Base-by-base conservation (phyloP, 1,140 invertebrate species). In the Trichomalopsis sarcophagae region DNA sequence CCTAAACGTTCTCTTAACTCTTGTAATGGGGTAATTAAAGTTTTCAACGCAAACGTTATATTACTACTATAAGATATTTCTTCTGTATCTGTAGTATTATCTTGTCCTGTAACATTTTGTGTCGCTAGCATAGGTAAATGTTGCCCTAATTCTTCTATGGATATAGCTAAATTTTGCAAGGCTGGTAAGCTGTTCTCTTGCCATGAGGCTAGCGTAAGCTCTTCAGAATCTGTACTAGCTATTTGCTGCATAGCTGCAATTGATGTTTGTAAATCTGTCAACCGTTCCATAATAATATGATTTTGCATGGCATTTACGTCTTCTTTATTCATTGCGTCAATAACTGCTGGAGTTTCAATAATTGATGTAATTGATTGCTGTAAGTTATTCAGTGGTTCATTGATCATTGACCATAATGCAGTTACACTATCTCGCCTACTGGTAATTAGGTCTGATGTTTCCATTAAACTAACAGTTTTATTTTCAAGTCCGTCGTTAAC, bases 1-100 rank as follows among this genome's bases (percentile, higher is more conserved):
- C 94, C 89, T 68, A 95, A 89, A 85, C 93, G 94, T 86, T 94
- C 94, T 87, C 94, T 92, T 69, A 95, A 90, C 89, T 93, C 94
- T 87, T 94, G 91, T 10, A 95, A 88, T 30, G 93, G 93, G 71
- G 92, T 91, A 21, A 94, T 94, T 44, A 95, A 89, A 40, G 92
- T 92, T 62, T 88, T 88, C 40, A 92, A 69, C 0, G 75, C 84
- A 84, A 71, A 86, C 0, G 86, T 79, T 17, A 40, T 69, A 17
- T 71, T 79, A 7, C 81, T 87, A 3, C 88, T 87, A 11, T 89
- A 86, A 9, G 85, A 86, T 0, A 90, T 89, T 4, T 88, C 69
- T 11, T 83, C 84, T 9, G 80, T 86, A 71, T 90, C 89, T 0
- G 81, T 9, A 11, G 88, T 82, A 27, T 90, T 81, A 47, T 90